Percentiles rank a stretch among this genome's conserved stretches.
Conservation (phyloP, 2,888 invertebrate species). For the Ceriagrion tenellum region DNA sequence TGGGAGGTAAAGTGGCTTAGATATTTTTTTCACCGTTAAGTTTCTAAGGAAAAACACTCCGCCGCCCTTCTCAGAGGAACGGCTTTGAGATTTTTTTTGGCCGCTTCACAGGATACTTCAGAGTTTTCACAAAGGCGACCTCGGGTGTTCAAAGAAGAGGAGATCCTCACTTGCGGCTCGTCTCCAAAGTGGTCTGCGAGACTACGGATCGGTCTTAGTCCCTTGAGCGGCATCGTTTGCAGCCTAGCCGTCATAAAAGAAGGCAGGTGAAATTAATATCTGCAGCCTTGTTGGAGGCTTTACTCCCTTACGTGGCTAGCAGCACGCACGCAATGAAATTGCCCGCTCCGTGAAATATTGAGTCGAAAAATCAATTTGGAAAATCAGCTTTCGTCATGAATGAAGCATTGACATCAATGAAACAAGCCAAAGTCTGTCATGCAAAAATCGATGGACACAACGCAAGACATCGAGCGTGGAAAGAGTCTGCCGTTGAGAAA, state of each 20-base stretch:
- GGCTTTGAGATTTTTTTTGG: background rate
- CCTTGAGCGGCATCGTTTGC: background rate
- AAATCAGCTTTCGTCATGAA: background rate
- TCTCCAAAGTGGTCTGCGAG: background rate
- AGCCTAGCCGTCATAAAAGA: background rate
- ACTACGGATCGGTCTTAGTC: background rate
- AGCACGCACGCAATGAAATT: background rate
- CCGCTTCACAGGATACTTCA: background rate
- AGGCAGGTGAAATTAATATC: background rate
- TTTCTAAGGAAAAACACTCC: background rate
- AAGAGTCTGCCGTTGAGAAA: too few relatives aligned
- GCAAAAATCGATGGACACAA: too few relatives aligned
- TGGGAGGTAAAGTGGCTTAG: background rate
- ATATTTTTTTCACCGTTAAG: background rate
- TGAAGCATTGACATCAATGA: too few relatives aligned
- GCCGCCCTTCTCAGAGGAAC: background rate
- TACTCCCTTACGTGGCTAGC: background rate
- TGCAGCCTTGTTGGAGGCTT: background rate
- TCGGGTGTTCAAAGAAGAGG: background rate
- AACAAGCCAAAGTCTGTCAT: too few relatives aligned
- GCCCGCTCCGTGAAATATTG: background rate
- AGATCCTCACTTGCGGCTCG: background rate
- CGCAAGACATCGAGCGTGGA: too few relatives aligned
- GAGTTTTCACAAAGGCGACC: background rate
- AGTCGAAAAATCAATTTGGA: background rate